Conservation (phyloP, 2,888 invertebrate genomes). For the Netelia fuscicornis region DNA sequence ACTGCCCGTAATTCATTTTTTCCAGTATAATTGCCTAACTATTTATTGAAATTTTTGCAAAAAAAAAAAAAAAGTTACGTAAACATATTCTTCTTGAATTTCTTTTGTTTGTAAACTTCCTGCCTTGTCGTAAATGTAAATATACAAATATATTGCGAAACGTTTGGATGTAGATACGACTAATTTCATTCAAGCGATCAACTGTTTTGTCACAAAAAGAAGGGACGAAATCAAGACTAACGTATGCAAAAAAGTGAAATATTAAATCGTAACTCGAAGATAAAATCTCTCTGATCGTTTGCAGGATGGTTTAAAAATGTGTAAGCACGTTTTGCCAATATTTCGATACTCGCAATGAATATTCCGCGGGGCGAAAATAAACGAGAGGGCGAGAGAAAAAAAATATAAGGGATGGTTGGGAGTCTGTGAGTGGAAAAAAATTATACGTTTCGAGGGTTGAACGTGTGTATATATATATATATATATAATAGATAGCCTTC, state of each 20-base stretch:
- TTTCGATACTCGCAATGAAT: conserved; percentile 5
- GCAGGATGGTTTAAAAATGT: not conserved
- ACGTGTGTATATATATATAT: not conserved
- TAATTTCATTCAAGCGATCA: not conserved
- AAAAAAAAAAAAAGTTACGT: not conserved
- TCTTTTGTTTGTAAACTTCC: not conserved
- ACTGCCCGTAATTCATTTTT: not conserved
- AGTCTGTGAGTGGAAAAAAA: conserved; percentile 21
- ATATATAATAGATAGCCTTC: not conserved
- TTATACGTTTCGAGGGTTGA: conserved; percentile 18
- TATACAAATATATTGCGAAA: no score
- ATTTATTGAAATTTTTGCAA: not conserved
- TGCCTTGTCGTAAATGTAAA: no score
- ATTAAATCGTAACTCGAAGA: not conserved
- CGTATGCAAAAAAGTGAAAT: not conserved
- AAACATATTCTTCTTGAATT: not conserved
- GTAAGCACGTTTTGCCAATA: conserved; percentile 7
- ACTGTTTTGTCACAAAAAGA: not conserved
- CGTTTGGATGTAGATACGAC: no score
- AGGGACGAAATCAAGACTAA: not conserved
- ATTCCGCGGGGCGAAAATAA: not conserved
- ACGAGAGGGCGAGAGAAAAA: not conserved
- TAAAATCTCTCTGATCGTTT: not conserved
- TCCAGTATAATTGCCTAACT: not conserved
- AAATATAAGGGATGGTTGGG: not conserved